Evolutionary conservation across 2,888 invertebrate species (phyloP).

Genomic region (Ochlodes sylvanus): DNA sequence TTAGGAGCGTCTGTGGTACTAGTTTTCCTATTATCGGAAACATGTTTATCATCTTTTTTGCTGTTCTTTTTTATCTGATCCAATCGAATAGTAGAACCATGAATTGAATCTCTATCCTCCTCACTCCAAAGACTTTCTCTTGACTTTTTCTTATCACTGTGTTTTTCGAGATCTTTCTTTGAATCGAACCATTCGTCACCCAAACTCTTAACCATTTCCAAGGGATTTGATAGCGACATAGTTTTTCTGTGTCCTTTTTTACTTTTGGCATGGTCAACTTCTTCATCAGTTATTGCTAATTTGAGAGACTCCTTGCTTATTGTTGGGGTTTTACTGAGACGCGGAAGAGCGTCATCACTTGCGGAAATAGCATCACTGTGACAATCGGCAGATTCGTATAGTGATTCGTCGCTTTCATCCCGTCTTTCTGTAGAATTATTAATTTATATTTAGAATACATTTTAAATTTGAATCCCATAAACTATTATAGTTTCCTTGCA

Average conservation of each 20-base stretch:
- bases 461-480: constrained; percentile 12
- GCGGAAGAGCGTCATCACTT: constrained; percentile 73
- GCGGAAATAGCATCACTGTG: constrained; percentile 78
- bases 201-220: constrained; percentile 77
- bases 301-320: constrained; percentile 80
- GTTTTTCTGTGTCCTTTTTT: constrained; percentile 79
- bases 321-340: constrained; percentile 71
- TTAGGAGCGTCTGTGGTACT: constrained; percentile 69
- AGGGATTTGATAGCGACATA: constrained; percentile 78
- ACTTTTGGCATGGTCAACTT: constrained; percentile 61
- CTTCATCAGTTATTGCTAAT: constrained; percentile 78
- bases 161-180: constrained; percentile 71
- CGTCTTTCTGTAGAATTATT: constrained; percentile 67
- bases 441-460: constrained; percentile 31
- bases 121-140: constrained; percentile 81
- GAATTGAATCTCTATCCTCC: constrained; percentile 75
- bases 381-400: constrained; percentile 80
- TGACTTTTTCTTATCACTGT: constrained; percentile 75
- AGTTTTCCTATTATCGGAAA: constrained; percentile 63
- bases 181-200: constrained; percentile 79
- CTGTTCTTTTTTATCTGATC: constrained; percentile 73
- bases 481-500: constrained; percentile 46
- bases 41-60: constrained; percentile 72
- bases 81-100: constrained; percentile 69
- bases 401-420: constrained; percentile 80